Base-by-base conservation (phyloP, 2,888 invertebrate genomes). In the Phaonia tiefii region DNA sequence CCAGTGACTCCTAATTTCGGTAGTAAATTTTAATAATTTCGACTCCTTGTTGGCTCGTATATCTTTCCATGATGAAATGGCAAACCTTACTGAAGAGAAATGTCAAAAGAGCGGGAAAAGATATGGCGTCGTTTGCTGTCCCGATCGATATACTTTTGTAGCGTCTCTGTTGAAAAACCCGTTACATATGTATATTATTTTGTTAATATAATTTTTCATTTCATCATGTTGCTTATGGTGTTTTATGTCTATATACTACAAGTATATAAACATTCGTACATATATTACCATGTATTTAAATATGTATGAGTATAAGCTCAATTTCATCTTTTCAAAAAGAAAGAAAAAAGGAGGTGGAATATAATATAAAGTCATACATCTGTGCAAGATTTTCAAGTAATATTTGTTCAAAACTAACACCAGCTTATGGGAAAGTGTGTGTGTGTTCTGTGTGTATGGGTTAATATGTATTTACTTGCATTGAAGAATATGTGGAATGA, bases 121-220 rank as follows among this genome's bases (percentile, higher is more conserved):
- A n/a, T n/a, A n/a, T n/a, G n/a, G n/a, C n/a, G n/a, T n/a, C n/a
- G n/a, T n/a, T n/a, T n/a, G n/a, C n/a, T n/a, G n/a, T n/a, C n/a
- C n/a, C n/a, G n/a, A n/a, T n/a, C n/a, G n/a, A n/a, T n/a, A n/a
- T n/a, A n/a, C n/a, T n/a, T n/a, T n/a, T n/a, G n/a, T n/a, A n/a
- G n/a, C n/a, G n/a, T n/a, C n/a, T n/a, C n/a, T n/a, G n/a, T n/a
- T n/a, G n/a, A n/a, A n/a, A n/a, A n/a, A n/a, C n/a, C n/a, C 15
- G 31, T 31, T n/a, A 58, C 26, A 31, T 31, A 58, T 58, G 37
- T 22, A 26, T 8, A 66, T 42, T n/a, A 75, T 82, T 77, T 73
- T 83, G 69, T 80, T 79, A 80, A 80, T 79, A 79, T 74, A 80
- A 79, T 79, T 80, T 80, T 79, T 80, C 80, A 80, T 80, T 76